These are phyloP conservation scores for Numida meleagris DNA, from an alignment of 2,113 vertebrate species.

Conservation along the genomic window DNA sequence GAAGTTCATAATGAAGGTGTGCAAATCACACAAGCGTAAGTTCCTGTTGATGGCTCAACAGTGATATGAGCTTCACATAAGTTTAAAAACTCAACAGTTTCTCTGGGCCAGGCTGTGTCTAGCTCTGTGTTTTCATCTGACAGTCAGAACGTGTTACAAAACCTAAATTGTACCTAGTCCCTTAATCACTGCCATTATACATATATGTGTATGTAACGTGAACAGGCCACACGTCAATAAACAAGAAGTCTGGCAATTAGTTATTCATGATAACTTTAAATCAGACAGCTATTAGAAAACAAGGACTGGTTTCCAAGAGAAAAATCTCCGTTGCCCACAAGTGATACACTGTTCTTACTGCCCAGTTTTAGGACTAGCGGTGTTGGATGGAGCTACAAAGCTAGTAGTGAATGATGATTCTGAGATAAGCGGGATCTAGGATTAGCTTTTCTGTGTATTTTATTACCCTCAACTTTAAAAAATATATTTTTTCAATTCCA, in stretches of 20 bases:
- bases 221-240: fast-evolving
- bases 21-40: background rate
- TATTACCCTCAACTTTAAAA: background rate
- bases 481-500: background rate
- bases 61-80: background rate
- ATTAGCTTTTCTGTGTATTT: background rate
- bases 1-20: background rate
- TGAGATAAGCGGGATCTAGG: background rate
- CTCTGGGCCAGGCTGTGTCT: background rate
- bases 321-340: background rate
- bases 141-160: background rate
- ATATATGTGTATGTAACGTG: background rate
- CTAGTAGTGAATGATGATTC: background rate
- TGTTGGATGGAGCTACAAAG: background rate
- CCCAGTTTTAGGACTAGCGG: background rate
- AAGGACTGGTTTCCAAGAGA: background rate
- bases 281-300: background rate
- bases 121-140: background rate
- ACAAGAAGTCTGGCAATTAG: background rate
- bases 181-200: background rate
- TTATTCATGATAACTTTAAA: background rate
- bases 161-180: background rate
- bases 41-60: background rate
- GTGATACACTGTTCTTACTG: background rate
- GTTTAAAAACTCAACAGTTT: background rate